A percentile compares a stretch with the other conserved stretches of the same genome.
Conservation (phyloP, 64 coral and sea anemone species). For the Porites australiensis region DNA sequence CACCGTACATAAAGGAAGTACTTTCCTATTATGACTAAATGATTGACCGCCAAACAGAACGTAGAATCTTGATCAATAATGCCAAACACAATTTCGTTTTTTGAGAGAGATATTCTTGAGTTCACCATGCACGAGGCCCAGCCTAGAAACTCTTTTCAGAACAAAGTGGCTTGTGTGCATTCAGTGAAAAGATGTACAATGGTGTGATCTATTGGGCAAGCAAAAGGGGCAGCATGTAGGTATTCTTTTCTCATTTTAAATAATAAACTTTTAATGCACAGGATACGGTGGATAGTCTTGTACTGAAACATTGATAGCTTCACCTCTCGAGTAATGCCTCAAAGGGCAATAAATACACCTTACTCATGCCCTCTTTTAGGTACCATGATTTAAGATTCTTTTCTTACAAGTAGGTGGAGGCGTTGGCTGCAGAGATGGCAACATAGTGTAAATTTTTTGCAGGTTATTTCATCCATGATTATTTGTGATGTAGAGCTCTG, state of each 20-base stretch:
- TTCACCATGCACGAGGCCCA: not conserved
- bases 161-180: not conserved
- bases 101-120: not conserved
- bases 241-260: slow-evolving; percentile 7
- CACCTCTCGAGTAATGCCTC: not conserved
- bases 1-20: too few species aligned
- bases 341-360: not conserved
- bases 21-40: too few species aligned
- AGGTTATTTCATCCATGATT: not conserved
- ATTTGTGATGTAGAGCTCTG: not conserved
- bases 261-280: slow-evolving; percentile 1
- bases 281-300: not conserved
- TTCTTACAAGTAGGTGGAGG: not conserved
- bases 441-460: slow-evolving; percentile 5
- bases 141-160: not conserved
- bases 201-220: not conserved
- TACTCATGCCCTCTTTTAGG: not conserved
- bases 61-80: too few species aligned
- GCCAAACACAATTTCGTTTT: not conserved
- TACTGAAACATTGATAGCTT: slow-evolving; percentile 12
- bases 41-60: too few species aligned
- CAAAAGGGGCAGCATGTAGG: not conserved
- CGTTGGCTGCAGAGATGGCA: not conserved
- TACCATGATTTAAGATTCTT: slow-evolving; percentile 4
- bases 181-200: slow-evolving; percentile 2